Evolutionary conservation across 2,888 invertebrate genomes (phyloP).

Genomic region (Phaedon cochleariae): DNA sequence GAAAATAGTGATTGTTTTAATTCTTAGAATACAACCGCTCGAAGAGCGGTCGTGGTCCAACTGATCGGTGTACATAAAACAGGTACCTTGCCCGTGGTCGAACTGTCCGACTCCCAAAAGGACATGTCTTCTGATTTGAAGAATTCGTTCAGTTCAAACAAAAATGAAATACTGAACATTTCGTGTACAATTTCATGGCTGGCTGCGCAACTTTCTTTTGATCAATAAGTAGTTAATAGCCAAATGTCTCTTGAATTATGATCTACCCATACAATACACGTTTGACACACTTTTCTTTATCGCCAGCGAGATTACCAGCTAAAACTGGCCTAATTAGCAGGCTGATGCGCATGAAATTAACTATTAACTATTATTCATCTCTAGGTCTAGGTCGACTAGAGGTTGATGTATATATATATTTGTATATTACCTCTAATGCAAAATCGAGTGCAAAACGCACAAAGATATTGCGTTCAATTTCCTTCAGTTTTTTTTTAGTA

Average conservation of each 20-base stretch:
- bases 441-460: background rate
- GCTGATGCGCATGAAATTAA: background rate
- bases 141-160: too few relatives aligned
- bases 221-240: background rate
- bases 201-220: conserved; percentile 3
- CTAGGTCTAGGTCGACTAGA: too few relatives aligned
- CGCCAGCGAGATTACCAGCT: too few relatives aligned
- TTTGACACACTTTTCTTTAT: conserved; percentile 17
- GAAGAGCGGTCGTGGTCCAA: too few relatives aligned
- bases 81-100: too few relatives aligned
- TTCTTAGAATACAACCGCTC: too few relatives aligned
- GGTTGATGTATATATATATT: too few relatives aligned
- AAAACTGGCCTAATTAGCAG: conserved; percentile 10
- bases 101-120: too few relatives aligned
- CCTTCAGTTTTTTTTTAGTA: background rate
- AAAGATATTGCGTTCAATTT: background rate
- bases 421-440: too few relatives aligned
- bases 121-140: too few relatives aligned
- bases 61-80: too few relatives aligned
- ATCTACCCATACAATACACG: background rate
- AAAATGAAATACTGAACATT: background rate
- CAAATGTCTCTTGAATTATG: background rate
- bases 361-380: conserved; percentile 8
- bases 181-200: background rate
- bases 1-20: too few relatives aligned